Evolutionary conservation across 2,113 vertebrate species (phyloP).

Genomic region (Halichoerus grypus): DNA sequence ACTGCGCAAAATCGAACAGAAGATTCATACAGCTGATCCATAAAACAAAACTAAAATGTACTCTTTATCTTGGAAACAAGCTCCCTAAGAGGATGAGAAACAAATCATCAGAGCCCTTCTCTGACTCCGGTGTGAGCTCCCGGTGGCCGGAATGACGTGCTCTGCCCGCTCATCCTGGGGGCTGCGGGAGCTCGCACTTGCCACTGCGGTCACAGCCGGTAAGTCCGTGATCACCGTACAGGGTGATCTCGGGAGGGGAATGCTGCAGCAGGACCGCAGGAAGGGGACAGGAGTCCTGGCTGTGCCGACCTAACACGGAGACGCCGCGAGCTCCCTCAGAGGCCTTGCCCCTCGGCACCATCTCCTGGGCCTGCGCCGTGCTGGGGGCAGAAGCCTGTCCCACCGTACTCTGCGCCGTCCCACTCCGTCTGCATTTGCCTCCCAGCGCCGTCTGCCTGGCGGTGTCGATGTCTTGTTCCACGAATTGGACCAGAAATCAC

Average conservation of each 20-base stretch:
- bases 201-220: rapidly evolving
- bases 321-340: rapidly evolving
- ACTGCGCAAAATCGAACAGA: not conserved
- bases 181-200: rapidly evolving
- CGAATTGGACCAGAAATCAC: not conserved
- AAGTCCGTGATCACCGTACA: not conserved
- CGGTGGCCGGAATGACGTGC: not conserved
- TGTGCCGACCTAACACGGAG: not conserved
- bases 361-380: not conserved
- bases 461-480: not conserved
- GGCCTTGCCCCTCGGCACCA: not conserved
- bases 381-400: not conserved
- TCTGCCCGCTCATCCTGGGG: too few species aligned
- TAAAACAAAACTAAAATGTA: not conserved
- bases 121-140: not conserved
- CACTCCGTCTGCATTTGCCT: not conserved
- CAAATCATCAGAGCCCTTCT: not conserved
- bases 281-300: not conserved
- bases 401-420: not conserved
- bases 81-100: not conserved
- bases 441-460: too few species aligned
- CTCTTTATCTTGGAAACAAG: not conserved
- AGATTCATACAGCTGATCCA: not conserved
- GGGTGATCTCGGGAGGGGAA: not conserved
- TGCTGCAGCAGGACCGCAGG: not conserved